Conservation (phyloP, 2,888 invertebrate species). For the Apotomis turbidana region DNA sequence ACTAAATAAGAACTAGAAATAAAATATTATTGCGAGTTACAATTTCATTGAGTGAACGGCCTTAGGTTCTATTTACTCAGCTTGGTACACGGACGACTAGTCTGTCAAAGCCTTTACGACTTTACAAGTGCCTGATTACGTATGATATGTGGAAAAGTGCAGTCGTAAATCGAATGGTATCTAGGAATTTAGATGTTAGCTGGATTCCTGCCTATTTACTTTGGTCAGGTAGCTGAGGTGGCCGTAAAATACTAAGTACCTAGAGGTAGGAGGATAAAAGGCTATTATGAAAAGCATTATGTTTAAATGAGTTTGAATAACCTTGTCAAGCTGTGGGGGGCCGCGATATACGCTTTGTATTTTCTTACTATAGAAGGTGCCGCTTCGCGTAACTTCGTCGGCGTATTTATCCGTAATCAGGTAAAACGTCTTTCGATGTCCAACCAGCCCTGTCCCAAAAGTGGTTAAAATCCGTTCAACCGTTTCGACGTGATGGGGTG, state of each 20-base stretch:
- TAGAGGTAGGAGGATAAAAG: constrained; percentile 19
- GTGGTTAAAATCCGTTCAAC: too few relatives aligned
- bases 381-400: too few relatives aligned
- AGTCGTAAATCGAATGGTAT: constrained; percentile 34
- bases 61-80: constrained; percentile 43
- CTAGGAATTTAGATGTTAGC: constrained; percentile 37
- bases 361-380: too few relatives aligned
- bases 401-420: too few relatives aligned
- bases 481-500: too few relatives aligned
- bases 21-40: constrained; percentile 2
- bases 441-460: too few relatives aligned
- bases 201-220: constrained; percentile 13
- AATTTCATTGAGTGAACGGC: constrained; percentile 36
- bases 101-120: constrained; percentile 41
- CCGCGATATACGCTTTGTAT: too few relatives aligned
- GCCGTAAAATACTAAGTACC: constrained; percentile 34
- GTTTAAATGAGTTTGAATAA: neutral
- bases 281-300: constrained; percentile 14
- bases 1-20: neutral
- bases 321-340: neutral
- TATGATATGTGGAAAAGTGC: constrained; percentile 39
- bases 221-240: constrained; percentile 6
- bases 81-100: constrained; percentile 42
- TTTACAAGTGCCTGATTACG: constrained; percentile 37
- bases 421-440: too few relatives aligned